Percentiles rank a stretch among this genome's conserved stretches.
These are phyloP conservation scores for Mesochorus sp. DNA, from an alignment of 2,888 invertebrate genomes.

Conservation along the genomic window DNA sequence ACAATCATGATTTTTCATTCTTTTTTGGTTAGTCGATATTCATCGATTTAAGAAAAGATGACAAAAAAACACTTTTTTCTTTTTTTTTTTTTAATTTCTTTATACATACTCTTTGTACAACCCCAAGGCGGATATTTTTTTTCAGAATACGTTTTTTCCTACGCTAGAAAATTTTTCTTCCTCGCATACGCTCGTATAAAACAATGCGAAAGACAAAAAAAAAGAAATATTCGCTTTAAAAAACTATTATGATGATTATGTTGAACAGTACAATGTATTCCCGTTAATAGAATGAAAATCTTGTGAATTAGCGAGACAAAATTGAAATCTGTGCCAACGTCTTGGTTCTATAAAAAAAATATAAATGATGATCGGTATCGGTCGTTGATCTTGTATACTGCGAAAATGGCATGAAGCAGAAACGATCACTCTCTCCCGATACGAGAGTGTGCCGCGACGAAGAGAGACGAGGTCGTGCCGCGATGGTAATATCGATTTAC, in stretches of 20 bases:
- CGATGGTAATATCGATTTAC: constrained; percentile 76
- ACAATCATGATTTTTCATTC: background rate
- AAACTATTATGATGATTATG: too few species aligned
- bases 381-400: constrained; percentile 23
- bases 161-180: constrained; percentile 68
- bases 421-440: constrained; percentile 20
- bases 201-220: too few species aligned
- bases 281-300: too few species aligned
- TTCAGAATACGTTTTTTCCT: constrained; percentile 70
- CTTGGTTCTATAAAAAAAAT: constrained; percentile 32
- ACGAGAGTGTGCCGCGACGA: constrained; percentile 9
- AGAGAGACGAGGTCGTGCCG: constrained; percentile 64
- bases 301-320: too few species aligned
- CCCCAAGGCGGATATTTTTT: constrained; percentile 67
- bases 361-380: constrained; percentile 69
- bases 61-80: too few species aligned
- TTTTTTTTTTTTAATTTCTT: too few species aligned
- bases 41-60: constrained; percentile 4
- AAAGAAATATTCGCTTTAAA: too few species aligned
- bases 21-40: constrained; percentile 12
- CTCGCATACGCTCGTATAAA: constrained; percentile 44
- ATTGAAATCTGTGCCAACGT: constrained; percentile 26
- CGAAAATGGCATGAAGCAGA: constrained; percentile 25
- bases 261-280: too few species aligned
- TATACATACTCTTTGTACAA: constrained; percentile 1